phyloP scores from a whole-genome alignment of 2,888 invertebrate genomes.

The Drosophila glabriapex region DNA sequence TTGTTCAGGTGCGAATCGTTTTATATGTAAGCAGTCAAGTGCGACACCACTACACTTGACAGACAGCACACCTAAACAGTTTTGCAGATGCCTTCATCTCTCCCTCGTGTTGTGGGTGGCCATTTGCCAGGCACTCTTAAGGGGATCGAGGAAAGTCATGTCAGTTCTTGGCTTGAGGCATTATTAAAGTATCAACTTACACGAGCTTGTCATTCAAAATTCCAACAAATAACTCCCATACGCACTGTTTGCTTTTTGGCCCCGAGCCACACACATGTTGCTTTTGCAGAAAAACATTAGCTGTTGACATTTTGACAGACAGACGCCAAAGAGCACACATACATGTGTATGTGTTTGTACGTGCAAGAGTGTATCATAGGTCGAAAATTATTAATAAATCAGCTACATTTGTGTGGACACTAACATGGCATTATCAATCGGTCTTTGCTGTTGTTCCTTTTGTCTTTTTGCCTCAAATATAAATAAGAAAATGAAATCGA shows the following conservation, averaged over 20 bases:
- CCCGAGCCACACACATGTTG: conserved; percentile 50
- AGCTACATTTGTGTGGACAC: conserved; percentile 16
- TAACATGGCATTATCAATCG: conserved; percentile 32
- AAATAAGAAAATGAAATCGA: conserved; percentile 6
- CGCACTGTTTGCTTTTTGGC: conserved; percentile 30
- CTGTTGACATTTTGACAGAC: conserved; percentile 65
- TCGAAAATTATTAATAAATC: conserved; percentile 47
- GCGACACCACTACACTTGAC: conserved; percentile 22
- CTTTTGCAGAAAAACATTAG: conserved; percentile 45
- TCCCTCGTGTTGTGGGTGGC: conserved; percentile 16
- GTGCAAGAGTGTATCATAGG: not conserved
- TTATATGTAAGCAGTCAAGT: conserved; percentile 47
- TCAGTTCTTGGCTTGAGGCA: conserved; percentile 37
- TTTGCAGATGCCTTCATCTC: not conserved
- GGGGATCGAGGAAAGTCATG: conserved; percentile 34
- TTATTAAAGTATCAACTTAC: conserved; percentile 68
- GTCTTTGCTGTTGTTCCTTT: conserved; percentile 1
- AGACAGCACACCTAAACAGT: conserved; percentile 5
- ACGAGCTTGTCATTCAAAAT: conserved; percentile 51
- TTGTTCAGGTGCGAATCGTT: conserved; percentile 53
- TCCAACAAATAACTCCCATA: conserved; percentile 52
- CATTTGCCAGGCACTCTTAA: conserved; percentile 22
- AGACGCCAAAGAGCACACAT: conserved; percentile 40
- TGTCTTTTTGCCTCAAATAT: conserved; percentile 31
- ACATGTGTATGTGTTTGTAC: not conserved